These are phyloP conservation scores for Drosophila melanocephala DNA, from an alignment of 2,888 invertebrate species.

Conservation along the genomic window DNA sequence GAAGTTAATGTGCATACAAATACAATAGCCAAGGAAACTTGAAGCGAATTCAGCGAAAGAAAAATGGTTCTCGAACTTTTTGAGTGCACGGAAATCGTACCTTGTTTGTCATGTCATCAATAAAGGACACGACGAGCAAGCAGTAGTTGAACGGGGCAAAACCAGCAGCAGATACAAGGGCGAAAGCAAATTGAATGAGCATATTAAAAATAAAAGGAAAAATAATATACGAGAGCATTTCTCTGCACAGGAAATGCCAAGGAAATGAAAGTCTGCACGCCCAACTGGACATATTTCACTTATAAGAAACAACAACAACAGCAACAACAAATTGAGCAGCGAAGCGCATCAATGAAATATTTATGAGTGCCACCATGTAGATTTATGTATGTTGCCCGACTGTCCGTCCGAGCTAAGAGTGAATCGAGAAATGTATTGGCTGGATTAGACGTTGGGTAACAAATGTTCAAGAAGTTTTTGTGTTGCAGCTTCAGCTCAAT, in stretches of 20 bases:
- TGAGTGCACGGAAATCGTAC: slow-evolving; percentile 69
- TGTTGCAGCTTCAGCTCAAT: neutral
- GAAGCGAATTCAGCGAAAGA: slow-evolving; percentile 34
- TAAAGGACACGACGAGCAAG: slow-evolving; percentile 57
- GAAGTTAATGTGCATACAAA: slow-evolving; percentile 76
- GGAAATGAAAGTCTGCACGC: slow-evolving; percentile 61
- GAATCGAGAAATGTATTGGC: slow-evolving; percentile 66
- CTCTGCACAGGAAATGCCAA: slow-evolving; percentile 67
- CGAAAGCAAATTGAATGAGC: slow-evolving; percentile 73
- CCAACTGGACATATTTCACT: slow-evolving; percentile 54
- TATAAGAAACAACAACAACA: slow-evolving; percentile 26
- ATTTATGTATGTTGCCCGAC: slow-evolving; percentile 61
- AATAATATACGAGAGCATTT: slow-evolving; percentile 36
- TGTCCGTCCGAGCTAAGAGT: slow-evolving; percentile 33
- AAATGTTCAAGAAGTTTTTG: slow-evolving; percentile 19
- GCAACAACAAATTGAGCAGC: slow-evolving; percentile 44
- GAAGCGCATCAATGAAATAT: slow-evolving; percentile 72
- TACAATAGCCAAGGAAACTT: slow-evolving; percentile 43
- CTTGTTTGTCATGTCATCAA: slow-evolving; percentile 82
- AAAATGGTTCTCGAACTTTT: slow-evolving; percentile 69
- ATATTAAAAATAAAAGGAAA: slow-evolving; percentile 66
- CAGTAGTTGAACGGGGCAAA: slow-evolving; percentile 7
- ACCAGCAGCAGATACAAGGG: slow-evolving; percentile 7
- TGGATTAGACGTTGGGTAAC: slow-evolving; percentile 36
- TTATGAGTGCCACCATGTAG: slow-evolving; percentile 62